Conservation (phyloP, 1,140 invertebrate species). For the Cyclargus thomasi region DNA sequence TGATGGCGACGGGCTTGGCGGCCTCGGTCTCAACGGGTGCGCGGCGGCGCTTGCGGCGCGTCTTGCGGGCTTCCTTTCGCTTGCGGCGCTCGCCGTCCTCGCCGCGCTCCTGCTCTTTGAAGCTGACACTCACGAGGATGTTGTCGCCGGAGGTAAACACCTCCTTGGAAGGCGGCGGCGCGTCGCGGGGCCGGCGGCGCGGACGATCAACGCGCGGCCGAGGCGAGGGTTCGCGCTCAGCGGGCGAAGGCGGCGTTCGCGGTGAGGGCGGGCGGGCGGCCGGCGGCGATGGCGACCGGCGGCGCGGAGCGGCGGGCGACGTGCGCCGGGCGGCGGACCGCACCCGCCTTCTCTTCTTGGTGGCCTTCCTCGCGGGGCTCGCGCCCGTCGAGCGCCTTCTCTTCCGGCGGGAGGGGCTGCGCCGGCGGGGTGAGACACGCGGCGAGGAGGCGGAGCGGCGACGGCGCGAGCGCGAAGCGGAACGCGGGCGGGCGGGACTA, state of each 20-base stretch:
- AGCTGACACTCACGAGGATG: conserved; percentile 93
- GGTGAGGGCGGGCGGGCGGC: conserved; percentile 43
- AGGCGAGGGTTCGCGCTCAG: conserved; percentile 63
- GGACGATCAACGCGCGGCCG: conserved; percentile 56
- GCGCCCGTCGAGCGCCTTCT: conserved; percentile 39
- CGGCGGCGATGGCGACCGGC: conserved; percentile 27
- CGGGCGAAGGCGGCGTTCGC: conserved; percentile 44
- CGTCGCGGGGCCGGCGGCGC: conserved; percentile 51
- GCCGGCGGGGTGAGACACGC: conserved; percentile 34
- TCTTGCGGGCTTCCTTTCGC: conserved; percentile 50
- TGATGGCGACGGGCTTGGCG: conserved; percentile 87
- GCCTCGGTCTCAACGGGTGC: conserved; percentile 31
- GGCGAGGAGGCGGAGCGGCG: conserved; percentile 36
- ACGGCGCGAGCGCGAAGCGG: conserved; percentile 39
- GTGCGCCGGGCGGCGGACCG: conserved; percentile 46
- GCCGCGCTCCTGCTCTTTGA: conserved; percentile 82
- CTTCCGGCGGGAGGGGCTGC: conserved; percentile 41
- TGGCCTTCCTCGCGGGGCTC: conserved; percentile 36
- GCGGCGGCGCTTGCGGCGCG: conserved; percentile 51
- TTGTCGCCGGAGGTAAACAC: conserved; percentile 94
- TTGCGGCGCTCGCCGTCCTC: conserved; percentile 41
- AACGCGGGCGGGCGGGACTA: conserved; percentile 26
- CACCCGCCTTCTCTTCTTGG: conserved; percentile 52
- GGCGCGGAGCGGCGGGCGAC: conserved; percentile 36
- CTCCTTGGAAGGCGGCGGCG: conserved; percentile 84